These are phyloP conservation scores for Polyommatus icarus DNA, from an alignment of 2,888 invertebrate species.

Conservation along the genomic window DNA sequence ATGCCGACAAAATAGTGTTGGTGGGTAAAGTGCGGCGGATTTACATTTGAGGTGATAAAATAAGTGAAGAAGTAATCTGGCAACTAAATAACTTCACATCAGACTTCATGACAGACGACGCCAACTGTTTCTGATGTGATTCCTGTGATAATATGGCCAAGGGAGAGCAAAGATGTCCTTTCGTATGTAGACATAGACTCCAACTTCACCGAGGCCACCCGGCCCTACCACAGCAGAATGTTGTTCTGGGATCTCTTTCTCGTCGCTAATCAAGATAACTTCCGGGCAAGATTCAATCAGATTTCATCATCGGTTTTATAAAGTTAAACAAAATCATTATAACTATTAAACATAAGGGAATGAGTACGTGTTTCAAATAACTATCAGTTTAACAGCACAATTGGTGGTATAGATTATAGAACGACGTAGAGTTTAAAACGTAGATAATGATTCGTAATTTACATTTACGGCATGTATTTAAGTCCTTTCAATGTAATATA, in stretches of 20 bases:
- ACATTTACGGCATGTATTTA: background rate
- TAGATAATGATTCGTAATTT: background rate
- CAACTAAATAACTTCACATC: too few species aligned
- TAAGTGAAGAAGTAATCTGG: too few species aligned
- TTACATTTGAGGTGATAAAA: too few species aligned
- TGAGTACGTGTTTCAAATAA: background rate
- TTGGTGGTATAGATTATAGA: background rate
- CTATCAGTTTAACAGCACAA: background rate
- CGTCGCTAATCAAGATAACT: background rate
- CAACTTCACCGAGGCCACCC: conserved; percentile 42
- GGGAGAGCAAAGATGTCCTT: conserved; percentile 43
- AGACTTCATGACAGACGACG: conserved; percentile 41
- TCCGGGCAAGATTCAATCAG: background rate
- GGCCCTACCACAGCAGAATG: conserved; percentile 49
- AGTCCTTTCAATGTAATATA: background rate
- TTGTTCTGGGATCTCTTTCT: conserved; percentile 54
- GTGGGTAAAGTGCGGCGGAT: too few species aligned
- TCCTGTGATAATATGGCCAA: conserved; percentile 52
- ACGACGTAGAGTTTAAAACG: background rate
- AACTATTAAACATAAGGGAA: too few species aligned
- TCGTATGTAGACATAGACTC: conserved; percentile 49
- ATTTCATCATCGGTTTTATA: background rate
- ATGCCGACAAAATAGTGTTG: too few species aligned
- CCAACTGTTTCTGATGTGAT: conserved; percentile 50
- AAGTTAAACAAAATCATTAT: too few species aligned